Conservation (phyloP, 2,888 invertebrate genomes). For the Chaitophorus viminalis region DNA sequence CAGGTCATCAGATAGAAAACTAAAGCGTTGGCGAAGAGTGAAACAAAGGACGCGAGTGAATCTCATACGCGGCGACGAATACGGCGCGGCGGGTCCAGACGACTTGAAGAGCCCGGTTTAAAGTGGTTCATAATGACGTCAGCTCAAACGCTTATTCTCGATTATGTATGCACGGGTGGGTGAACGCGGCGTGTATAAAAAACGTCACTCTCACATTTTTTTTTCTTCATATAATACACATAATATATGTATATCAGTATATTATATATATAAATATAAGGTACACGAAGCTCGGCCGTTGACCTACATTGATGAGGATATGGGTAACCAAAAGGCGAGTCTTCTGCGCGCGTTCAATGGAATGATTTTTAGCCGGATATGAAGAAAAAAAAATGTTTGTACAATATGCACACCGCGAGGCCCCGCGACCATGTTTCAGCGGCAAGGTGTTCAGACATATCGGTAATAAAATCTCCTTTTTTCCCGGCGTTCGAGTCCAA, state of each 20-base stretch:
- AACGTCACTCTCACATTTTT: constrained; percentile 24
- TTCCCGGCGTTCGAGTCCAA: not conserved
- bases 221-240: no score
- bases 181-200: not conserved
- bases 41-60: constrained; percentile 46
- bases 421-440: constrained; percentile 20
- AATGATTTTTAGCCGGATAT: constrained; percentile 45
- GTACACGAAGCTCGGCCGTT: not conserved
- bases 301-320: constrained; percentile 32
- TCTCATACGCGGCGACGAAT: not conserved
- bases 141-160: constrained; percentile 37
- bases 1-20: not conserved
- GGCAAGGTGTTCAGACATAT: constrained; percentile 25
- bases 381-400: not conserved
- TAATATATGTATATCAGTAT: no score
- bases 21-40: not conserved
- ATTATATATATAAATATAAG: no score
- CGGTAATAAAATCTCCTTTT: constrained; percentile 49
- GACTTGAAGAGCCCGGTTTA: constrained; percentile 32
- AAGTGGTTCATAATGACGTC: constrained; percentile 57
- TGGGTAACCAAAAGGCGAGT: not conserved
- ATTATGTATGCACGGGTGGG: constrained; percentile 16
- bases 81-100: constrained; percentile 12
- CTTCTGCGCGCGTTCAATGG: not conserved
- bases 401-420: not conserved